Conservation (phyloP, 1,140 invertebrate species). For the Temnothorax nylanderi region DNA sequence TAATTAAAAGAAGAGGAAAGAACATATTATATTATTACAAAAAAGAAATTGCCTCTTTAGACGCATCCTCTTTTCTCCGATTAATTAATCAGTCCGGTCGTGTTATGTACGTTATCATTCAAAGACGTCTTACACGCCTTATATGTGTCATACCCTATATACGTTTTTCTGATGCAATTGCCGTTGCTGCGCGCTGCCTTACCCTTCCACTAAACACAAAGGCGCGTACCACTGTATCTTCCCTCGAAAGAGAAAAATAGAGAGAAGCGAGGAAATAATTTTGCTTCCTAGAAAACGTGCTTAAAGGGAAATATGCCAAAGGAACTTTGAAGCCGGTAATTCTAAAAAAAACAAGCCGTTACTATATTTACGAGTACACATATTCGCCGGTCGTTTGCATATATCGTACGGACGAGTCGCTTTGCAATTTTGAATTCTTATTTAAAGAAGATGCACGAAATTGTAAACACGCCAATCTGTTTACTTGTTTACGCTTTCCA, state of each 20-base stretch:
- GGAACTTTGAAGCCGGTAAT: not conserved
- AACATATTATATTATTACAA: not conserved
- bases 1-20: not conserved
- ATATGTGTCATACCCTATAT: not conserved
- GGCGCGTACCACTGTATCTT: not conserved
- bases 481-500: not conserved
- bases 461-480: not conserved
- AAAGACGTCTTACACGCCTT: not conserved
- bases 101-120: not conserved
- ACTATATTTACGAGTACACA: not conserved
- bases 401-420: not conserved
- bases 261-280: constrained; percentile 5
- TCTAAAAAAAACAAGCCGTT: not conserved
- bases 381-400: no score
- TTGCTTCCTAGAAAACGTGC: not conserved
- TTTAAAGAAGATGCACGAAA: not conserved
- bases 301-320: not conserved
- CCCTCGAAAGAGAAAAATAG: not conserved
- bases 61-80: not conserved
- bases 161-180: not conserved
- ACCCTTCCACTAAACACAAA: not conserved
- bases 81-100: not conserved
- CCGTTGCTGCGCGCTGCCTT: not conserved
- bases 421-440: constrained; percentile 17
- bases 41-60: not conserved